A percentile compares a stretch with the other conserved stretches of the same genome.
Evolutionary conservation across 2,797 vertebrate species (phyloP).

Genomic region (Sternarchorhynchus goeldii): DNA sequence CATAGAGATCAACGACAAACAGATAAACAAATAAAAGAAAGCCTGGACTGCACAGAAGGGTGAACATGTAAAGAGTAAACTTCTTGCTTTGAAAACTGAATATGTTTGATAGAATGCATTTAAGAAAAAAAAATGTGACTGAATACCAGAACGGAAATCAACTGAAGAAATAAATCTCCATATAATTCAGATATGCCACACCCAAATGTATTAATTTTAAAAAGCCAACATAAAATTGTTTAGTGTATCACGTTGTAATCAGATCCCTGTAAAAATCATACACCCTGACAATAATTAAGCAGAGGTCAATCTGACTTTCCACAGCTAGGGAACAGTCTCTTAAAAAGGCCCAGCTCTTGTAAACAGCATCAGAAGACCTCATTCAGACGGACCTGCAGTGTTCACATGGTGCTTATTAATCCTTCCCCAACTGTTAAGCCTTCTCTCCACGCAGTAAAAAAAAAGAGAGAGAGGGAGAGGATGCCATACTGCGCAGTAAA

Average conservation of each 20-base stretch:
- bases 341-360: slow-evolving; percentile 63
- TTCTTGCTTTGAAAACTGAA: not conserved
- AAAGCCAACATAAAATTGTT: slow-evolving; percentile 41
- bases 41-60: not conserved
- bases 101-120: not conserved
- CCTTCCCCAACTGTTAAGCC: slow-evolving; percentile 52
- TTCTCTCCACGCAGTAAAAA: slow-evolving; percentile 63
- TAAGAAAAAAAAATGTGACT: not conserved
- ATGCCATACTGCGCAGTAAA: slow-evolving; percentile 70
- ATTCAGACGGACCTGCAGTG: slow-evolving; percentile 66
- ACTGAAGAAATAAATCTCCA: slow-evolving; percentile 7
- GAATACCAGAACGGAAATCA: not conserved
- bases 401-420: slow-evolving; percentile 67
- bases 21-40: not conserved
- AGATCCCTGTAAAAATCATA: slow-evolving; percentile 54
- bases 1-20: not conserved
- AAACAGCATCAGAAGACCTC: slow-evolving; percentile 69
- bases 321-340: slow-evolving; percentile 51
- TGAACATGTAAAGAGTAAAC: not conserved
- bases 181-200: slow-evolving; percentile 3
- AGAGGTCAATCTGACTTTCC: slow-evolving; percentile 56
- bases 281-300: slow-evolving; percentile 62
- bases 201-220: slow-evolving; percentile 19
- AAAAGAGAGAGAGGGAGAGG: slow-evolving; percentile 69
- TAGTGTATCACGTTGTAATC: slow-evolving; percentile 46